These are phyloP conservation scores for Struthidea cinerea DNA, from an alignment of 2,113 vertebrate genomes.

Conservation along the genomic window DNA sequence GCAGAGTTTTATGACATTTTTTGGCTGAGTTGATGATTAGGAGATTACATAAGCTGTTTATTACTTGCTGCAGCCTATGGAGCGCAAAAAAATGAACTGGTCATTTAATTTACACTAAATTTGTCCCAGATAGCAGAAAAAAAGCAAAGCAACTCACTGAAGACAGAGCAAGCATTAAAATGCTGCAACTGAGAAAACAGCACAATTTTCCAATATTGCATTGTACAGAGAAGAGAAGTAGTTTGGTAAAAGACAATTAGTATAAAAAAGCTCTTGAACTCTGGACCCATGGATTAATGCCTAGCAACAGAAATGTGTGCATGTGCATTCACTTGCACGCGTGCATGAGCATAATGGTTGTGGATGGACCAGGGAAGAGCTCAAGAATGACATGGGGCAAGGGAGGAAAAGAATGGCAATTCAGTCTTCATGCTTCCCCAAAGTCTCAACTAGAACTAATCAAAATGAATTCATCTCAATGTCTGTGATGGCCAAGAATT, in stretches of 20 bases:
- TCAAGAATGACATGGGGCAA: background rate
- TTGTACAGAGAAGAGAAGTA: slow-evolving; percentile 10
- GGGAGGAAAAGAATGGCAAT: background rate
- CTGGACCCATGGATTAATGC: background rate
- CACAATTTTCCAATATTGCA: background rate
- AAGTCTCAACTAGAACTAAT: slow-evolving; percentile 54
- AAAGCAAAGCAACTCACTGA: slow-evolving; percentile 32
- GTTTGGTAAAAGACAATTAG: slow-evolving; percentile 16
- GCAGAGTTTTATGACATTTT: slow-evolving; percentile 56
- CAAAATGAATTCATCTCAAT: slow-evolving; percentile 58
- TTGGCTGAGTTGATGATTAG: slow-evolving; percentile 62
- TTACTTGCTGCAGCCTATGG: slow-evolving; percentile 57
- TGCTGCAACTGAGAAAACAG: background rate
- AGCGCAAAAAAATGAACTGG: slow-evolving; percentile 55
- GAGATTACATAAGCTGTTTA: slow-evolving; percentile 69
- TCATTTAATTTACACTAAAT: slow-evolving; percentile 65
- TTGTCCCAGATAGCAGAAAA: slow-evolving; percentile 32
- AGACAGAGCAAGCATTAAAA: slow-evolving; percentile 34
- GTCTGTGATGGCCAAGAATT: slow-evolving; percentile 57
- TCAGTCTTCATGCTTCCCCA: slow-evolving; percentile 26
- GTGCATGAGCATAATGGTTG: background rate
- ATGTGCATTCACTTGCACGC: background rate
- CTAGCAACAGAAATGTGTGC: slow-evolving; percentile 1
- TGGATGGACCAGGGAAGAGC: background rate
- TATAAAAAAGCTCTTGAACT: background rate